These are phyloP conservation scores for Macrocentrus cingulum DNA, from an alignment of 1,140 invertebrate species.

Conservation along the genomic window DNA sequence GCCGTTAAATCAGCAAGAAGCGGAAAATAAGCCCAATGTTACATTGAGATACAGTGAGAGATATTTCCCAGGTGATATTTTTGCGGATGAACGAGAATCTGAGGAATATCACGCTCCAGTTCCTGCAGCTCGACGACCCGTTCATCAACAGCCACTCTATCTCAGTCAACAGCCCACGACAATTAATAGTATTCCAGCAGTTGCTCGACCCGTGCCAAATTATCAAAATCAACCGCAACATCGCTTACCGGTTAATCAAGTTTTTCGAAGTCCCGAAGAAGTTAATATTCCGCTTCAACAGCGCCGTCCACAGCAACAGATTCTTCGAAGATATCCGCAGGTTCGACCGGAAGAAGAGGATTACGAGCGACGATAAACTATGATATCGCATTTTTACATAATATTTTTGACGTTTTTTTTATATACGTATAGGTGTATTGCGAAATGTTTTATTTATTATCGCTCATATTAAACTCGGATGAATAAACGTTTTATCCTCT, in stretches of 20 bases:
- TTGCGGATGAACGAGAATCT: constrained; percentile 68
- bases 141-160: constrained; percentile 36
- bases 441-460: constrained; percentile 16
- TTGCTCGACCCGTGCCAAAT: constrained; percentile 41
- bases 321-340: constrained; percentile 52
- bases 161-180: constrained; percentile 40
- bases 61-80: constrained; percentile 75
- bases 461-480: not conserved
- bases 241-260: constrained; percentile 61
- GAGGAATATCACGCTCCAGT: constrained; percentile 59
- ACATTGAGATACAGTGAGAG: constrained; percentile 83
- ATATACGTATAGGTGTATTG: not conserved
- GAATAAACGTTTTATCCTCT: constrained; percentile 1
- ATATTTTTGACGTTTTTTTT: not conserved
- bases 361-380: constrained; percentile 45
- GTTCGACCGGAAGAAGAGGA: constrained; percentile 55
- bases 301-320: constrained; percentile 50
- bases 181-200: constrained; percentile 50
- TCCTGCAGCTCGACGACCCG: constrained; percentile 44
- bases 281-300: constrained; percentile 82
- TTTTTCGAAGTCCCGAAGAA: constrained; percentile 80
- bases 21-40: constrained; percentile 77
- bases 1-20: constrained; percentile 80
- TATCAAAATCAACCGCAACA: constrained; percentile 38
- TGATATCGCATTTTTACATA: not conserved